Evolutionary conservation across 2,113 vertebrate genomes (phyloP).

Genomic region (Neofelis nebulosa): DNA sequence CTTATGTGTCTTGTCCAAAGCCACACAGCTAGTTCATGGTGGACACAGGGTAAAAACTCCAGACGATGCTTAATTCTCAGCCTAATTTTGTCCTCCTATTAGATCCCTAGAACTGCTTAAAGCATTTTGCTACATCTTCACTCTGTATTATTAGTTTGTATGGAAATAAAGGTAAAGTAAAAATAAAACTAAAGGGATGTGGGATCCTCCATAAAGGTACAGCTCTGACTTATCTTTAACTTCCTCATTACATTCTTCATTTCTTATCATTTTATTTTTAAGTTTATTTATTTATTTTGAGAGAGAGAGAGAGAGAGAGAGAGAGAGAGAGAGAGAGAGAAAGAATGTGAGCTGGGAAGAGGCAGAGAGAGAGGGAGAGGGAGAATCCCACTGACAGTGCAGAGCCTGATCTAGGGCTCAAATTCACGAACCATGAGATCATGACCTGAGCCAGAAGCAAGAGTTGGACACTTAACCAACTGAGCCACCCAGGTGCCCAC

Average conservation of each 20-base stretch:
- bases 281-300: no score
- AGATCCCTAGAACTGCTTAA: neutral
- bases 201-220: neutral
- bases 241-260: neutral
- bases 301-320: no score
- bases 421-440: no score
- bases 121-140: neutral
- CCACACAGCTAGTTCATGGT: neutral
- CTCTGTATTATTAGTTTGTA: neutral
- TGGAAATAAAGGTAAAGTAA: neutral
- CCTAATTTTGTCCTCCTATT: neutral
- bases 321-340: no score
- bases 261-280: neutral
- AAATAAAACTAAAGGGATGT: neutral
- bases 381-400: no score
- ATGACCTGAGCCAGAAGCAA: no score
- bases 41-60: neutral
- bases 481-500: no score
- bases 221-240: neutral
- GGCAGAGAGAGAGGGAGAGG: no score
- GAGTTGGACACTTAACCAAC: no score
- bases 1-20: neutral
- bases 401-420: no score
- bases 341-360: no score
- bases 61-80: neutral